Base-by-base conservation (phyloP, 2,113 vertebrate species). In the Pollachius pollachius region DNA sequence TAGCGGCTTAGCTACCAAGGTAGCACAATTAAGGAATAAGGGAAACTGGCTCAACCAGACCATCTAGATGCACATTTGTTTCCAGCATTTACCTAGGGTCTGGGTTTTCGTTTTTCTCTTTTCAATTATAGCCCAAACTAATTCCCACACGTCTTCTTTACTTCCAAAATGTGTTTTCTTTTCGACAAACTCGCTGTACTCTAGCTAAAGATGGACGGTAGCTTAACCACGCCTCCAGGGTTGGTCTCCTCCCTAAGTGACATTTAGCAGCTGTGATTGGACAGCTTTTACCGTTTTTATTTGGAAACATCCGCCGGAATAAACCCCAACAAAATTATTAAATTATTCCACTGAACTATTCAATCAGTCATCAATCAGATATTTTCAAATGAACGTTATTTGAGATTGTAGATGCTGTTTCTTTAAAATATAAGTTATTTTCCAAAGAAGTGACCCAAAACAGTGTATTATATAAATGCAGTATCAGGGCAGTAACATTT, bases 151-250 rank as follows among this genome's bases (percentile, higher is more conserved):
- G 71, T 89, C 86, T 89, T 91, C 84, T 89, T 91, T 86, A 89
- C 81, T 89, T 89, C 86, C 88, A 87, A 87, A 86, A 87, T 85
- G 77, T 89, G 82, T 89, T 90, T 91, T 91, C 86, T 91, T 88
- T 89, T 89, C 90, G 90, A 88, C 83, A 90, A 86, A 84, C 91
- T 89, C 82, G 84, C 74, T 87, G 84, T 88, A 91, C 82, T 88
- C 88, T 88, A 57, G n/a, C 15, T 5, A 57, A 57, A 93, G 90
- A 93, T 93, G 92, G 92, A 89, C 90, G 91, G 82, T 84, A 77
- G 80, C 84, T 84, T 81, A 89, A 82, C 87, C 90, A 87, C 89
- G 87, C 87, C 86, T 86, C 81, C 72, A 69, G 61, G 8, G 62
- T 52, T 1, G 1, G 27, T 66, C 18, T 76, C 88, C 82, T 77